Conservation (phyloP, 2,797 vertebrate genomes). For the Xiphophorus birchmanni region DNA sequence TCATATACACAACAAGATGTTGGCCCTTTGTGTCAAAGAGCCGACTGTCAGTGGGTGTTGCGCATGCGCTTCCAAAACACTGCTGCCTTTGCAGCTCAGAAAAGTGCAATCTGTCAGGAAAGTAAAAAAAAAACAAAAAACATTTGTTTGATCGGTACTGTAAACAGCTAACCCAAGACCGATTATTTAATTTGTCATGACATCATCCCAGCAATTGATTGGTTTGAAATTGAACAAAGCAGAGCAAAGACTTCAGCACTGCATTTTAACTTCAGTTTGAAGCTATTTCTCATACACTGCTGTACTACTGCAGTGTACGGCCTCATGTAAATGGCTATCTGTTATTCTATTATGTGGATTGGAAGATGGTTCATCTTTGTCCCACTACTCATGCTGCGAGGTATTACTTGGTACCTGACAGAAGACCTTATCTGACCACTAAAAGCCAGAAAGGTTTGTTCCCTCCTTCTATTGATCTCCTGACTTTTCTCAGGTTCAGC, state of each 20-base stretch:
- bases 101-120: conserved; percentile 21
- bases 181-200: conserved; percentile 27
- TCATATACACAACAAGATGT: conserved; percentile 22
- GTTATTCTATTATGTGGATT: conserved; percentile 27
- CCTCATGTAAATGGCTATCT: conserved; percentile 22
- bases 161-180: conserved; percentile 26
- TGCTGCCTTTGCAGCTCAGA: conserved; percentile 31
- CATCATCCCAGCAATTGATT: conserved; percentile 18
- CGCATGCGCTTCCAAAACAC: conserved; percentile 42
- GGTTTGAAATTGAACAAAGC: conserved; percentile 9
- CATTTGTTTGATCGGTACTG: conserved; percentile 31
- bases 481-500: conserved; percentile 30
- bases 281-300: not conserved
- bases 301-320: conserved; percentile 11
- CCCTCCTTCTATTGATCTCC: conserved; percentile 31
- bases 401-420: conserved; percentile 14
- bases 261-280: conserved; percentile 1
- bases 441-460: not conserved
- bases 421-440: conserved; percentile 40
- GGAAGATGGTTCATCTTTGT: conserved; percentile 19
- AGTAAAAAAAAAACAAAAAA: conserved; percentile 10
- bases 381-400: not conserved
- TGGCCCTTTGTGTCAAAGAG: conserved; percentile 43
- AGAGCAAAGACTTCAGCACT: not conserved
- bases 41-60: conserved; percentile 40